phyloP scores from a whole-genome alignment of 2,113 vertebrate species.

The Chlorodrepanis virens region DNA sequence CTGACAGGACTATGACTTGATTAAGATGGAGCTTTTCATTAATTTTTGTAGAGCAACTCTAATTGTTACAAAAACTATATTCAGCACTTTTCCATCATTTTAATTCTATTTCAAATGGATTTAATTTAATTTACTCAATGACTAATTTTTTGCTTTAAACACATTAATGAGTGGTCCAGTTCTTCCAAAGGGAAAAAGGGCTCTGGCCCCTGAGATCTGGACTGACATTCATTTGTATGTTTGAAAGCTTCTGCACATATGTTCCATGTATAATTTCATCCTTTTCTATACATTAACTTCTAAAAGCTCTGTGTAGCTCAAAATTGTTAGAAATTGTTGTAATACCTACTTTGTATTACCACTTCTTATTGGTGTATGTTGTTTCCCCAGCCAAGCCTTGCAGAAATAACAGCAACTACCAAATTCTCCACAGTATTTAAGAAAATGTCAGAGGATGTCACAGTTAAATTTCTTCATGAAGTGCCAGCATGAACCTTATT shows the following conservation, averaged over 20 bases:
- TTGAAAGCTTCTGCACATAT: background rate
- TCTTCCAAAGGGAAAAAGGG: slow-evolving; percentile 33
- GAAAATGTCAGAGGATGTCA: background rate
- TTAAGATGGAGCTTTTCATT: slow-evolving; percentile 71
- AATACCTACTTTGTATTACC: background rate
- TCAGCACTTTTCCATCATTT: slow-evolving; percentile 72
- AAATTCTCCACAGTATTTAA: background rate
- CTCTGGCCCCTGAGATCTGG: background rate
- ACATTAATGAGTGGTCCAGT: background rate
- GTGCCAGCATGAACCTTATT: background rate
- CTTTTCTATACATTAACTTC: background rate
- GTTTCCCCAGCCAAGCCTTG: background rate
- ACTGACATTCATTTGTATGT: background rate
- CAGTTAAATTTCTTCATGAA: background rate
- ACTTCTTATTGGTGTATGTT: background rate
- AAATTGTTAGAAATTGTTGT: background rate
- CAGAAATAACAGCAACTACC: background rate
- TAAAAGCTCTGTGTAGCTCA: background rate
- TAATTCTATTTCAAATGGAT: slow-evolving; percentile 73
- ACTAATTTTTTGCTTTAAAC: slow-evolving; percentile 54
- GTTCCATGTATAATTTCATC: background rate
- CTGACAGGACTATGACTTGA: slow-evolving; percentile 66
- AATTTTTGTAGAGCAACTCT: slow-evolving; percentile 50
- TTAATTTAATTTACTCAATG: slow-evolving; percentile 73
- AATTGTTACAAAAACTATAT: slow-evolving; percentile 65